Percentiles rank a stretch among this genome's conserved stretches.
These are phyloP conservation scores for Rhagophthalmus giganteus DNA, from an alignment of 2,888 invertebrate species.

Conservation along the genomic window DNA sequence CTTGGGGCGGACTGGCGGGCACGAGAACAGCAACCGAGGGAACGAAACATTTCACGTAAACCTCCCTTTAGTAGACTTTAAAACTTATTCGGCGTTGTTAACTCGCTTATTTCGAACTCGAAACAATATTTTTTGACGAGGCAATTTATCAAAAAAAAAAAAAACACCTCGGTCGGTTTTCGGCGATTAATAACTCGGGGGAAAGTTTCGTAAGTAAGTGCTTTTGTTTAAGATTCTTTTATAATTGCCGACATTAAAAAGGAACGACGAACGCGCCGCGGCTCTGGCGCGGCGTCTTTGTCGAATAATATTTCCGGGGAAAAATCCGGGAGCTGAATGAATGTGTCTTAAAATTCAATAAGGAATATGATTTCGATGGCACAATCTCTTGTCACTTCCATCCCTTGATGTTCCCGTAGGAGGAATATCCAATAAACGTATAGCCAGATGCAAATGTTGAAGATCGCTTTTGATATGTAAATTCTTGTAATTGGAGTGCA, in stretches of 20 bases:
- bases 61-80: constrained; percentile 30
- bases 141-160: too few relatives aligned
- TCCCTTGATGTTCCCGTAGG: constrained; percentile 22
- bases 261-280: background rate
- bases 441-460: constrained; percentile 38
- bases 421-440: constrained; percentile 30
- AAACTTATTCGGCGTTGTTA: constrained; percentile 25
- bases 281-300: too few relatives aligned
- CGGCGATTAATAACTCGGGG: background rate
- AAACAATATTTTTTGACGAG: background rate
- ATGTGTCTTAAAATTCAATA: too few relatives aligned
- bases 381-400: constrained; percentile 9
- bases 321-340: too few relatives aligned
- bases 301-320: too few relatives aligned
- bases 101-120: constrained; percentile 9
- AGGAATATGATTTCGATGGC: constrained; percentile 1
- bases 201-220: background rate
- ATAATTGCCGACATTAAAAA: background rate
- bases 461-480: constrained; percentile 50
- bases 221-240: background rate
- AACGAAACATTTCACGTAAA: constrained; percentile 25
- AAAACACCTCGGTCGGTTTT: background rate
- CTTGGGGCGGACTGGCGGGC: constrained; percentile 12
- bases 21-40: constrained; percentile 12
- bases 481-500: constrained; percentile 45